Evolutionary conservation across 2,797 vertebrate genomes (phyloP), one percentile per base, ranked within the genome.

Genomic region (Bovichtus variegatus): DNA sequence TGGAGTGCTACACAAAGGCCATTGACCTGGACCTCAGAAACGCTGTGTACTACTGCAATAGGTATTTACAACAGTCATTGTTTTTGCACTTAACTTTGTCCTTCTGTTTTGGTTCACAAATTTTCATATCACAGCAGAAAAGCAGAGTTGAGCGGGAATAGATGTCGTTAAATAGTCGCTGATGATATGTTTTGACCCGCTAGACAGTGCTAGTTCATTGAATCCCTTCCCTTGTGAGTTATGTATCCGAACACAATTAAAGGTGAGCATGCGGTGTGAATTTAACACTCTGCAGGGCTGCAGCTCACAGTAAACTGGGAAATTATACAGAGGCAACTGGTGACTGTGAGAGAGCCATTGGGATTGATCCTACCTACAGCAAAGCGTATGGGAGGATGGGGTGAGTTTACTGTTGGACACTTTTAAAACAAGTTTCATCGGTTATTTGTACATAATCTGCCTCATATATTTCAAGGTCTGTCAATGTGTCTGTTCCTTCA

Each of bases 321-420:
- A 96, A 97, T 74, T 98, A 98, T 64, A 96, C 91, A 4, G 97
- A 98, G 84, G 98, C 97, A 10, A 97, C 97, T 49, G 95, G 94
- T 21, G 98, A 99, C 69, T 99, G 98, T 61, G 96, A 99, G 92
- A 93, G 96, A 91, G 98, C 98, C 65, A 98, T 99, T 54, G 95
- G 95, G 36, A 99, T 99, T 19, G 98, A 99, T 82, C 96, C 96
- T 0, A 96, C 95, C 54, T 99, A 99, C 95, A 99, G 98, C 93
- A 99, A 99, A 92, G 97, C 98, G 1, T 99, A 98, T 41, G 98
- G 98, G 50, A 96, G 98, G 91, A 98, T 99, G 98, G 97, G 98
- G 98, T 99, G 94, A 97, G 96, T 74, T 34, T 25, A 5, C 27
- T 27, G 27, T 27, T 27, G 27, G 31, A 7, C 29, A 29, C 31